Evolutionary conservation across 1,140 invertebrate species (phyloP).

Genomic region (Oncopodura yosiiana): DNA sequence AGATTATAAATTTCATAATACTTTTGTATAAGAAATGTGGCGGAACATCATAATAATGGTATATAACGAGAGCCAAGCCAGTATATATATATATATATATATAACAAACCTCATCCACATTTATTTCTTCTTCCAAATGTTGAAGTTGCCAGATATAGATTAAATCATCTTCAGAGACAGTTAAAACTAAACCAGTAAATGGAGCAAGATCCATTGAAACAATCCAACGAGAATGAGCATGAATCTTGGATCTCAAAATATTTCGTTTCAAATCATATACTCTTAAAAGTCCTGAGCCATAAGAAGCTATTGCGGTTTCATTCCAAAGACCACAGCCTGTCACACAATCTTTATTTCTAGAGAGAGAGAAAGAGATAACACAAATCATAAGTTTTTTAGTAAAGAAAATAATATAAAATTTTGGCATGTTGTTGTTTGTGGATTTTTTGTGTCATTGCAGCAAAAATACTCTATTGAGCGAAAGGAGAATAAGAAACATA

Average conservation of each 20-base stretch:
- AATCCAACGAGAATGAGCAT: constrained; percentile 29
- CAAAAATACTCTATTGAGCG: too few relatives aligned
- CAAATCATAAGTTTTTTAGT: neutral
- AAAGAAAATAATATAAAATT: neutral
- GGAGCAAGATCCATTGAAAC: constrained; percentile 19
- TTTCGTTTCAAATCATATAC: constrained; percentile 19
- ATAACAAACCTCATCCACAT: too few relatives aligned
- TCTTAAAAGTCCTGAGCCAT: constrained; percentile 18
- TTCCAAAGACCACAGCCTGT: constrained; percentile 20
- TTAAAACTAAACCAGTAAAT: constrained; percentile 6
- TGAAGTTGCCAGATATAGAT: constrained; percentile 9
- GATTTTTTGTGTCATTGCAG: too few relatives aligned
- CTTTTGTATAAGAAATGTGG: too few relatives aligned
- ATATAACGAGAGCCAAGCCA: too few relatives aligned
- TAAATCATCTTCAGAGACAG: constrained; percentile 24
- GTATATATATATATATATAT: too few relatives aligned
- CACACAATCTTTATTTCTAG: constrained; percentile 17
- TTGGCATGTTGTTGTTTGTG: neutral
- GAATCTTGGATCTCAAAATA: constrained; percentile 3
- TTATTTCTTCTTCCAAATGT: too few relatives aligned
- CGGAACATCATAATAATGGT: too few relatives aligned
- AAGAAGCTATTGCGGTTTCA: constrained; percentile 8
- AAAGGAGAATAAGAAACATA: too few relatives aligned
- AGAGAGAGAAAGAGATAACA: neutral
- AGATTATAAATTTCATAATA: too few relatives aligned